Base-by-base conservation (phyloP, 2,888 invertebrate species). In the Linyphia triangularis region DNA sequence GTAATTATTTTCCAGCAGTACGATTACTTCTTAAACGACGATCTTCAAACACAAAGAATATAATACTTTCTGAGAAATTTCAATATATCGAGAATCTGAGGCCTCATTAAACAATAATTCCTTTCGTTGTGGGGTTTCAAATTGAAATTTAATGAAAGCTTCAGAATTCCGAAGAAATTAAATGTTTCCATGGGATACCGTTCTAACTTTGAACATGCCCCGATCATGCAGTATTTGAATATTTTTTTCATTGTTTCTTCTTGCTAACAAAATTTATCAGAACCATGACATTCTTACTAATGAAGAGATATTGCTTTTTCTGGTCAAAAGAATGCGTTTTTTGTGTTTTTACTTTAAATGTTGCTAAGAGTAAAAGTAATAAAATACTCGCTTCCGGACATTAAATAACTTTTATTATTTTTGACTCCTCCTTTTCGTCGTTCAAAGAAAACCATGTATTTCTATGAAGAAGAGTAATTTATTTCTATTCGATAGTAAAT, bases 111-210 rank as follows among this genome's bases (percentile, higher is more conserved):
- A 51, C 5, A 5, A 51, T 51, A 51, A 51, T 51, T 51, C n/a
- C 51, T 51, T 51, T n/a, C 30, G 26, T n/a, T 28, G 30, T n/a
- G n/a, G 28, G 28, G 63, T 16, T 26, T 7, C 26, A 63, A 63
- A 63, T 63, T 63, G 63, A 63, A 63, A 22, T 63, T 63, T 63
- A 63, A 63, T 63, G 63, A 63, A 63, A 63, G 16, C 30, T 28
- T 26, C n/a, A 30, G 28, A 5, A 63, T 63, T 63, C 30, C 26
- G 10, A 24, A 2, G 63, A 63, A 30, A 63, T 16, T 26, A 26
- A 22, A 26, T 19, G 24, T 22, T 61, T 61, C 26, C 22, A 26
- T n/a, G 61, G 26, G 9, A 22, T 5, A 51, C 51, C 51, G 1
- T n/a, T n/a, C 16, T n/a, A 51, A 0, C n/a, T n/a, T n/a, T n/a